Base-by-base conservation (phyloP, 2,113 vertebrate genomes). In the Syrmaticus mikado region DNA sequence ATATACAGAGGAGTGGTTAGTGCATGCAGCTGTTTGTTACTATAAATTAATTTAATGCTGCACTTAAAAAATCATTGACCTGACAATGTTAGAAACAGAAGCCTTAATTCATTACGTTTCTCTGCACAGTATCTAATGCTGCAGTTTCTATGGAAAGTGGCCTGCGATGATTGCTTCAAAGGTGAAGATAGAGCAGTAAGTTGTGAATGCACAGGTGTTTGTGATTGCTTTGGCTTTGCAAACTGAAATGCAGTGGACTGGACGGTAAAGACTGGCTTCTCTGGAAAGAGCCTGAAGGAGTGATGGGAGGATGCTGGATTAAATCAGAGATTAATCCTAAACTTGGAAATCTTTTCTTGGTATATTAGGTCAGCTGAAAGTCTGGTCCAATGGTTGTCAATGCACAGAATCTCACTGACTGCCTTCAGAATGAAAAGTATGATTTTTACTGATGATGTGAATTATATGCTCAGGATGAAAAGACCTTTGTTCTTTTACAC, bases 11-110 rank as follows among this genome's bases (percentile, higher is more conserved):
- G 50, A 45, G 83, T 65, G 43, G 48, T 79, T 34, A 58, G 48
- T 58, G 40, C 30, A 41, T 52, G 36, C 36, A 78, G 61, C 40
- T 90, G 22, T 80, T 68, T 83, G 21, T 87, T 92, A 61, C 15
- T 38, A 50, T 41, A 87, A 92, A 90, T 87, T 92, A 89, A 87
- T 85, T 89, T 73, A 85, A 45, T n/a, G 41, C 30, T 28, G 81
- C 61, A 38, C 75, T 78, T 95, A 55, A 78, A 83, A 73, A 82
- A 18, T 0, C 36, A 61, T 50, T 85, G 74, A 18, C 58, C 48
- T 67, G 41, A 43, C 38, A 73, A 32, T 1, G 2, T 1, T 84
- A 7, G n/a, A 62, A 91, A 16, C 19, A 46, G 73, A 81, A 32
- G 50, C 22, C 41, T 85, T 87, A 73, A 89, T 64, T 71, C 68